A percentile compares a stretch with the other conserved stretches of the same genome.
Conservation (phyloP, 2,888 invertebrate genomes). For the Spilarctia lutea region DNA sequence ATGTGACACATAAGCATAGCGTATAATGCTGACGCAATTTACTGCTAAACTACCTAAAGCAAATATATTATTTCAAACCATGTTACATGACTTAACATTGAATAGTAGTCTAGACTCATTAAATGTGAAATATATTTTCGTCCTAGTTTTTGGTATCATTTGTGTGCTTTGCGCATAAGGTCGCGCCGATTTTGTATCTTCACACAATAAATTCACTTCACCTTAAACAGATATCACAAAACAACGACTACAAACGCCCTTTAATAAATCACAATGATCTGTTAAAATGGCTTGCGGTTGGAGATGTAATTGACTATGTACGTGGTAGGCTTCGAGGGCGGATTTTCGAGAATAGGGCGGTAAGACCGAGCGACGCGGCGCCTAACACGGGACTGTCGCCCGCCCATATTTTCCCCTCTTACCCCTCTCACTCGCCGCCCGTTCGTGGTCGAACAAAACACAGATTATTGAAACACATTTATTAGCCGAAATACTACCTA, state of each 20-base stretch:
- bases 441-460: conserved; percentile 79
- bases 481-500: conserved; percentile 78
- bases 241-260: conserved; percentile 24
- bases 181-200: conserved; percentile 75
- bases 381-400: conserved; percentile 84
- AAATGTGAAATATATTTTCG: conserved; percentile 56
- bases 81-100: background rate
- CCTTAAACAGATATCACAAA: conserved; percentile 47
- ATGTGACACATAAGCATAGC: background rate
- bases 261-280: conserved; percentile 34
- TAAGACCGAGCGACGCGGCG: conserved; percentile 78
- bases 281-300: conserved; percentile 25
- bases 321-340: conserved; percentile 54
- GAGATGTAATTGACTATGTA: conserved; percentile 42
- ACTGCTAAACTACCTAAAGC: background rate
- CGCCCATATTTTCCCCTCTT: conserved; percentile 65
- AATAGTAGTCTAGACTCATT: conserved; percentile 14
- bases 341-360: conserved; percentile 62
- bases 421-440: conserved; percentile 64
- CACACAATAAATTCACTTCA: conserved; percentile 60
- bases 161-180: conserved; percentile 82
- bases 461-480: conserved; percentile 81
- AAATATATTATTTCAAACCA: background rate
- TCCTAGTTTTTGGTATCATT: conserved; percentile 70
- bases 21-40: background rate